Percentiles rank a stretch among this genome's conserved stretches.
These are phyloP conservation scores for Lucinisca nassula DNA, from an alignment of 2,888 invertebrate genomes.

Conservation along the genomic window DNA sequence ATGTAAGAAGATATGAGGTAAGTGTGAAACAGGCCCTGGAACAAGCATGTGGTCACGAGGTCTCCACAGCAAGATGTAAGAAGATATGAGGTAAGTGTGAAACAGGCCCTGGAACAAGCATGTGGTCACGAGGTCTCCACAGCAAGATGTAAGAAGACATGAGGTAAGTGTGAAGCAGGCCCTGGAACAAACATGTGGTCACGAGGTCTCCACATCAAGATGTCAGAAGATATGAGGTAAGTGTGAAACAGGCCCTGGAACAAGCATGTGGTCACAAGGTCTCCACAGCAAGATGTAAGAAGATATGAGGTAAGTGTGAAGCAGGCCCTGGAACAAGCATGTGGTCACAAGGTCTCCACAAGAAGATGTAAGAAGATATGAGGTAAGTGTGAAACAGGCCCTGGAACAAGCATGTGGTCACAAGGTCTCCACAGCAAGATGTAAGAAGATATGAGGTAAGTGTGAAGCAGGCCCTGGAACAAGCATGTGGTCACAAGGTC, in stretches of 20 bases:
- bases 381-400: constrained; percentile 82
- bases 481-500: constrained; percentile 81
- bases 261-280: constrained; percentile 84
- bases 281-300: constrained; percentile 79
- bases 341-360: constrained; percentile 82
- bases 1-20: constrained; percentile 85
- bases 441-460: constrained; percentile 85
- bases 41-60: constrained; percentile 80
- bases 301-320: constrained; percentile 86
- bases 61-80: constrained; percentile 80
- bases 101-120: constrained; percentile 53
- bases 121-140: constrained; percentile 82
- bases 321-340: not conserved
- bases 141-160: constrained; percentile 83
- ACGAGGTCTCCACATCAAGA: constrained; percentile 85
- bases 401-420: constrained; percentile 84
- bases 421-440: constrained; percentile 81
- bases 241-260: constrained; percentile 82
- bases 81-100: constrained; percentile 84
- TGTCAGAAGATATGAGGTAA: too few relatives aligned
- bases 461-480: constrained; percentile 53
- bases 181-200: constrained; percentile 63
- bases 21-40: constrained; percentile 64
- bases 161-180: constrained; percentile 79
- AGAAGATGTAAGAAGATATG: constrained; percentile 83